These are phyloP conservation scores for Gobio gobio DNA, from an alignment of 2,113 vertebrate genomes.

Conservation along the genomic window DNA sequence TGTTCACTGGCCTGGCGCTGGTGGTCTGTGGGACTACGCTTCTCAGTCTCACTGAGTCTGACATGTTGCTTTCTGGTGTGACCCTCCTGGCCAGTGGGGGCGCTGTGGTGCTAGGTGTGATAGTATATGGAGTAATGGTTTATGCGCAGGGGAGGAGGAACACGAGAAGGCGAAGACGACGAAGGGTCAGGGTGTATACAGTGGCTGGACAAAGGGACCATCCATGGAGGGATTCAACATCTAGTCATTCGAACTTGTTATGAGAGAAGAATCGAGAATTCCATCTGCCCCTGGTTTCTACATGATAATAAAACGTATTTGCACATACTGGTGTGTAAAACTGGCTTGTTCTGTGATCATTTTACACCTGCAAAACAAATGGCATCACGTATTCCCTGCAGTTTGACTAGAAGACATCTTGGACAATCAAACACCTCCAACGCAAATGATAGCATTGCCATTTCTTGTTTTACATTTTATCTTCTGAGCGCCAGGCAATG, in stretches of 20 bases:
- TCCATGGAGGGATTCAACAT: conserved; percentile 77
- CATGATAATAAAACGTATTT: background rate
- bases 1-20: conserved; percentile 84
- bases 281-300: background rate
- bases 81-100: conserved; percentile 78
- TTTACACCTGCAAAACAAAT: background rate
- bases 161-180: conserved; percentile 55
- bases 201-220: conserved; percentile 78
- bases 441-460: background rate
- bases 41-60: conserved; percentile 70
- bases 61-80: conserved; percentile 85
- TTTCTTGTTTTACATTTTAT: background rate
- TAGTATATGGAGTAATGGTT: conserved; percentile 71
- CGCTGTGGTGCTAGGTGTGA: conserved; percentile 77
- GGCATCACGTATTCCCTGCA: background rate
- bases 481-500: background rate
- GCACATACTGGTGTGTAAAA: background rate
- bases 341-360: background rate
- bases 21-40: conserved; percentile 82
- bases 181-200: conserved; percentile 77
- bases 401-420: background rate
- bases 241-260: conserved; percentile 88
- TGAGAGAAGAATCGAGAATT: background rate
- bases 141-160: conserved; percentile 61
- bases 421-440: background rate